Evolutionary conservation across 2,113 vertebrate genomes (phyloP).

Genomic region (Nibea albiflora): DNA sequence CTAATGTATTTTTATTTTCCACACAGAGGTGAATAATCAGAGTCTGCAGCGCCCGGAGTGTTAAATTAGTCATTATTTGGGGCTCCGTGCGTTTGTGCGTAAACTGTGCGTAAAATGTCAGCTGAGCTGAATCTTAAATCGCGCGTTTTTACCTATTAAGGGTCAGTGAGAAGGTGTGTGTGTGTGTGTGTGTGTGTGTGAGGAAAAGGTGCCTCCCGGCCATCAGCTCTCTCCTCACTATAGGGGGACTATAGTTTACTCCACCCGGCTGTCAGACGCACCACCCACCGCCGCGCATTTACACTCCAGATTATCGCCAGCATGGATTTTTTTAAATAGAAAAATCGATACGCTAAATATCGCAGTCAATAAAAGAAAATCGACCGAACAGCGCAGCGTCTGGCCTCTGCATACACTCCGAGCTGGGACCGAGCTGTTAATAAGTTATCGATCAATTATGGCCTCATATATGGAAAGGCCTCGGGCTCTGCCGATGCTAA

Average conservation of each 20-base stretch:
- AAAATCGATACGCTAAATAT: slow-evolving; percentile 88
- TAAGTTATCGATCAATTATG: slow-evolving; percentile 84
- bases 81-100: slow-evolving; percentile 39
- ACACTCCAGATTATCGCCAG: slow-evolving; percentile 81
- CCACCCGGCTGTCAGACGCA: slow-evolving; percentile 54
- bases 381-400: slow-evolving; percentile 53
- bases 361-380: slow-evolving; percentile 84
- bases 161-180: neutral
- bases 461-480: slow-evolving; percentile 69
- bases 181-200: slow-evolving; percentile 22
- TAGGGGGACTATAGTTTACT: neutral
- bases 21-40: slow-evolving; percentile 55
- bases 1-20: slow-evolving; percentile 16
- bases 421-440: slow-evolving; percentile 77
- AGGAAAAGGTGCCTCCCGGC: slow-evolving; percentile 43
- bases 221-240: slow-evolving; percentile 8
- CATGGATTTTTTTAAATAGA: slow-evolving; percentile 87
- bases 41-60: slow-evolving; percentile 34
- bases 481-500: slow-evolving; percentile 66
- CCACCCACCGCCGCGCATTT: slow-evolving; percentile 67
- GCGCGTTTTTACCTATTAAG: slow-evolving; percentile 28
- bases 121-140: slow-evolving; percentile 43
- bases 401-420: slow-evolving; percentile 52
- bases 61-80: slow-evolving; percentile 64
- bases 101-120: slow-evolving; percentile 69